Conservation (phyloP, 2,797 vertebrate species). For the Cuniculus paca region DNA sequence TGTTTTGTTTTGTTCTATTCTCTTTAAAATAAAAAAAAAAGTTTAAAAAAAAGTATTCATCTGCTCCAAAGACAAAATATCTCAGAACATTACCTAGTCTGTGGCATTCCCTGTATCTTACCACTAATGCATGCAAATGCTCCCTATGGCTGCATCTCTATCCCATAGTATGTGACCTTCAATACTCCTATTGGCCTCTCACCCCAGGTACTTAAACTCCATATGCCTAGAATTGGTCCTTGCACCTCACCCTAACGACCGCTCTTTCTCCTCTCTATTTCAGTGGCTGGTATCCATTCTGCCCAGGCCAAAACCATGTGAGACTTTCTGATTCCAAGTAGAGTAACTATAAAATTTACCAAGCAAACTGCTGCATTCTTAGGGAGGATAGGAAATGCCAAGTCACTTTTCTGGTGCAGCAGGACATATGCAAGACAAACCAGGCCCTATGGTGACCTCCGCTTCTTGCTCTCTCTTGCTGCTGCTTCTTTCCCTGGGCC, state of each 20-base stretch:
- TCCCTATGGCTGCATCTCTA: background rate
- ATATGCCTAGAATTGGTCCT: background rate
- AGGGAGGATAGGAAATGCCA: background rate
- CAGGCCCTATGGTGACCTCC: accelerated
- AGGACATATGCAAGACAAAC: background rate
- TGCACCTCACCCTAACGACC: background rate
- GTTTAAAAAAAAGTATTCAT: no score
- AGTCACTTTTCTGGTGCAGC: background rate
- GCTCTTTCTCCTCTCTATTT: background rate
- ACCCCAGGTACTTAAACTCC: background rate
- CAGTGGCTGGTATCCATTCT: background rate
- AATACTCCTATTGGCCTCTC: background rate
- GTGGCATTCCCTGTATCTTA: background rate
- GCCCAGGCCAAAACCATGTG: background rate
- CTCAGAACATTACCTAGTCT: background rate
- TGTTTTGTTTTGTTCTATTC: no score
- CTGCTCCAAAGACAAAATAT: background rate
- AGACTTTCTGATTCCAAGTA: background rate
- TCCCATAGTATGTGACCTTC: background rate
- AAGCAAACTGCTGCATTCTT: background rate
- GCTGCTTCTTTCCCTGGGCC: background rate
- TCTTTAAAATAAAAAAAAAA: no score
- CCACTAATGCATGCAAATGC: background rate
- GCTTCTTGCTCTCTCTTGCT: background rate
- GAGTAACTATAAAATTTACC: background rate